phyloP scores from a whole-genome alignment of 2,113 vertebrate genomes.

The Butastur rufipennis region DNA sequence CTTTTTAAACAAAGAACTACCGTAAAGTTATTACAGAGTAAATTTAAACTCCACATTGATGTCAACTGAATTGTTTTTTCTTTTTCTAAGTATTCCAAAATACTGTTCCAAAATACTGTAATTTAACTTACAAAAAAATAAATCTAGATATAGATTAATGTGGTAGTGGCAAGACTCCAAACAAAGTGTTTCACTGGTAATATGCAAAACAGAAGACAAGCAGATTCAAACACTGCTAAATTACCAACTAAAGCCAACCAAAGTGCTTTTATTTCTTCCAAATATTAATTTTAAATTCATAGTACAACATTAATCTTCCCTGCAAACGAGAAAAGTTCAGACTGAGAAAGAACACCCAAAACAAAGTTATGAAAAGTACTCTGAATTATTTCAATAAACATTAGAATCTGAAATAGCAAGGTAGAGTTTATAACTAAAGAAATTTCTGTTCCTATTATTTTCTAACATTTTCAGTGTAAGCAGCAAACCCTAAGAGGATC shows the following conservation, averaged over 20 bases:
- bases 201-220: conserved; percentile 49
- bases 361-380: conserved; percentile 68
- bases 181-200: conserved; percentile 57
- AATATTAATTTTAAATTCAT: conserved; percentile 50
- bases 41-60: not conserved
- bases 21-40: conserved; percentile 27
- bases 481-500: conserved; percentile 83
- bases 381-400: conserved; percentile 67
- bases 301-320: conserved; percentile 38
- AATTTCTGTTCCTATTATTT: conserved; percentile 78
- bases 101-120: not conserved
- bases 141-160: not conserved
- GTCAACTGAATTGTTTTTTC: not conserved
- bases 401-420: conserved; percentile 67
- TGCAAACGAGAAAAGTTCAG: conserved; percentile 61
- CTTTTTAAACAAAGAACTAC: conserved; percentile 37
- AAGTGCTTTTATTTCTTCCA: conserved; percentile 46
- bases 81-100: not conserved
- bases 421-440: conserved; percentile 70
- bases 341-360: conserved; percentile 54
- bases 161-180: conserved; percentile 47
- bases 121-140: conserved; percentile 35
- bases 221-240: conserved; percentile 48
- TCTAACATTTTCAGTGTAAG: conserved; percentile 78
- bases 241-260: conserved; percentile 38